Evolutionary conservation across 1,140 invertebrate genomes (phyloP), one percentile per base, ranked within the genome.

Genomic region (Drosophila bifasciata): DNA sequence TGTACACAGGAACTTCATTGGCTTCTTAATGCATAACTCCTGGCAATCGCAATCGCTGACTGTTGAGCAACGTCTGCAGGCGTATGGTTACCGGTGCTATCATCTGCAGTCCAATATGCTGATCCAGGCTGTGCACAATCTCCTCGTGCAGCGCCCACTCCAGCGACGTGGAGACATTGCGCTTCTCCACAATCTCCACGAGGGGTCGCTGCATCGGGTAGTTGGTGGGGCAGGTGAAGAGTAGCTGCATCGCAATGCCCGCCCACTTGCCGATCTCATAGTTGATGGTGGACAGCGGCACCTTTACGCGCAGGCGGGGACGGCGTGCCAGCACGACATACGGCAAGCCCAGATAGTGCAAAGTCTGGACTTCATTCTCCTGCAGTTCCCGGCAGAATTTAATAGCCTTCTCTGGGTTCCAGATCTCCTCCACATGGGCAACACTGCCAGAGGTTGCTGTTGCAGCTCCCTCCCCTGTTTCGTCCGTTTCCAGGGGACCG

Each of bases 61-160:
- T 66, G 53, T 88, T 88, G 5, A 88, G 40, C 40, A 88, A 19
- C 52, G 83, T 81, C 36, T 88, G 83, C 15, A 88, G 48, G 36
- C 68, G 46, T 0, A 57, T 79, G n/a, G 79, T 63, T 16, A 89
- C 78, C 0, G 83, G 67, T 17, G 66, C 75, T 17, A 88, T 88
- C 79, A 88, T 88, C n/a, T 88, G 76, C 9, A 88, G 56, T 0
- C 83, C 83, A 21, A 84, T 7, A 16, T 88, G 79, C 57, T 76
- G 52, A 2, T 79, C 75, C 67, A 88, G 39, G 1, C 71, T 70
- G 25, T 39, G 21, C 7, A 44, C 43, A 13, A 88, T 83, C 56
- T 88, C 67, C 5, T 43, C 23, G 15, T 46, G 62, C 7, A 88
- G 40, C 3, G 46, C 52, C 23, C 39, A n/a, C 21, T 88, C 78